These are phyloP conservation scores for Tetraneura akinire DNA, from an alignment of 1,140 invertebrate species.

Conservation along the genomic window DNA sequence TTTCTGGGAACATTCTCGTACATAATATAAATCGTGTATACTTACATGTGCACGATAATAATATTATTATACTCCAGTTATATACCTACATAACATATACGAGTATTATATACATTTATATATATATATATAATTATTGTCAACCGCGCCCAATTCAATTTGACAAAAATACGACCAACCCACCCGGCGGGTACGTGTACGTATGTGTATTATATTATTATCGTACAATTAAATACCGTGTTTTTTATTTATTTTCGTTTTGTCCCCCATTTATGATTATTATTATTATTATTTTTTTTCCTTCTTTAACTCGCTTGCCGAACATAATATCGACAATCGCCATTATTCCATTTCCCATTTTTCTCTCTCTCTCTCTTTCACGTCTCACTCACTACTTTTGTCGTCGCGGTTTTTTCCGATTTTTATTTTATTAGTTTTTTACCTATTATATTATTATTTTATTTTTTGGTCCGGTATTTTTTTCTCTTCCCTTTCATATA, in stretches of 20 bases:
- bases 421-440: not conserved
- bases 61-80: not conserved
- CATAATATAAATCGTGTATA: not conserved
- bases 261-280: not conserved
- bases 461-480: constrained; percentile 1
- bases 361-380: too few relatives aligned
- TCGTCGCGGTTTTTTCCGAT: not conserved
- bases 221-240: constrained; percentile 36
- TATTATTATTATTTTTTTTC: too few relatives aligned
- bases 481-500: not conserved
- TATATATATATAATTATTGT: constrained; percentile 22
- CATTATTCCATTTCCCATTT: constrained; percentile 38
- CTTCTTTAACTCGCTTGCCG: not conserved
- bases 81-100: too few relatives aligned
- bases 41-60: not conserved
- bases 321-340: constrained; percentile 17
- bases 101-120: not conserved
- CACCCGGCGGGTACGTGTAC: not conserved
- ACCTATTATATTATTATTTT: not conserved
- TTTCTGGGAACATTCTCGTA: not conserved
- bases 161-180: constrained; percentile 42
- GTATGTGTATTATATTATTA: too few relatives aligned
- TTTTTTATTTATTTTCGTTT: constrained; percentile 21
- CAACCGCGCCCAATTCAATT: constrained; percentile 43
- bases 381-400: too few relatives aligned